Conservation (phyloP, 2,113 vertebrate species). For the Daphoenositta chrysoptera region DNA sequence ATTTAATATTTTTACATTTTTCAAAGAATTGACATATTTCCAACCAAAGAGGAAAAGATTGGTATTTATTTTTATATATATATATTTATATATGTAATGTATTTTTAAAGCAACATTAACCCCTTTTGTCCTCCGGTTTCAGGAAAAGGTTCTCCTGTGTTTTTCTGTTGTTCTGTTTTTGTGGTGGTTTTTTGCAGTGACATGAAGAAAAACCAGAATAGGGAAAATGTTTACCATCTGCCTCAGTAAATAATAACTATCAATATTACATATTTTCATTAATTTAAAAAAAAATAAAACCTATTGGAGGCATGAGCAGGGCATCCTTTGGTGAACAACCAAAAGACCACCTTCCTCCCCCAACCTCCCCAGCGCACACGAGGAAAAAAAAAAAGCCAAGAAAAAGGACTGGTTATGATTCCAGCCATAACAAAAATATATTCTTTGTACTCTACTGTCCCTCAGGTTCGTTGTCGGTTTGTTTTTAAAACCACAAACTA, state of each 20-base stretch:
- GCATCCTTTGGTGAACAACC: slow-evolving; percentile 51
- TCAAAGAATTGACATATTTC: slow-evolving; percentile 78
- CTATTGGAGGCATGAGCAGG: slow-evolving; percentile 72
- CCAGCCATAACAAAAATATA: slow-evolving; percentile 94
- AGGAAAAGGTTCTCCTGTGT: slow-evolving; percentile 74
- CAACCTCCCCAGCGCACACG: slow-evolving; percentile 63
- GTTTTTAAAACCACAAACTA: slow-evolving; percentile 75
- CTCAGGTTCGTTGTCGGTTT: slow-evolving; percentile 76
- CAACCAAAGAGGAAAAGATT: slow-evolving; percentile 75
- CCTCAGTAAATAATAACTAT: slow-evolving; percentile 84
- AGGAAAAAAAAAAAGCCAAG: slow-evolving; percentile 47
- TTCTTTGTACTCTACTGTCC: slow-evolving; percentile 89
- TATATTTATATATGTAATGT: slow-evolving; percentile 79
- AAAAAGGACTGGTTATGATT: slow-evolving; percentile 60
- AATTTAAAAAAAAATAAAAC: slow-evolving; percentile 84
- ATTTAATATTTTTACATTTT: slow-evolving; percentile 71
- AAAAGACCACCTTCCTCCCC: slow-evolving; percentile 23
- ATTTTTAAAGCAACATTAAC: slow-evolving; percentile 84
- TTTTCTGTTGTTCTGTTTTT: slow-evolving; percentile 59
- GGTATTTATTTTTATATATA: slow-evolving; percentile 80
- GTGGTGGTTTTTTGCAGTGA: slow-evolving; percentile 67
- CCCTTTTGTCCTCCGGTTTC: slow-evolving; percentile 80
- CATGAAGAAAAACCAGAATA: slow-evolving; percentile 77
- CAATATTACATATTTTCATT: slow-evolving; percentile 87
- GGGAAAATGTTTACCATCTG: slow-evolving; percentile 81